These are phyloP conservation scores for Plagodis pulveraria DNA, from an alignment of 2,888 invertebrate genomes.

Conservation along the genomic window DNA sequence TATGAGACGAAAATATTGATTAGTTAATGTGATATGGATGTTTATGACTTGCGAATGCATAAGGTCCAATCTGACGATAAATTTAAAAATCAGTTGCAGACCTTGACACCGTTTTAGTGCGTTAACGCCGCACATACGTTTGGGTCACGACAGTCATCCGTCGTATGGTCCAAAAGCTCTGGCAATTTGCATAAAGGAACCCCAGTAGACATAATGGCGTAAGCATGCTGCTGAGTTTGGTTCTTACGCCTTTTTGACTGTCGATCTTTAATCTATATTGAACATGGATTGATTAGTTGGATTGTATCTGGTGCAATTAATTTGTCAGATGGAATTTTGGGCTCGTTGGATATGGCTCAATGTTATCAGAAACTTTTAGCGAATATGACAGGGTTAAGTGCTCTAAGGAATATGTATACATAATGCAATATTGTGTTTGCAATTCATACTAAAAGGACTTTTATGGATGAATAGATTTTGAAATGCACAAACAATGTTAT, in stretches of 20 bases:
- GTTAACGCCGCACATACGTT: conserved; percentile 54
- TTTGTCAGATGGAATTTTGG: conserved; percentile 22
- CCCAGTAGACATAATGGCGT: conserved; percentile 15
- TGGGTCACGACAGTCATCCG: conserved; percentile 32
- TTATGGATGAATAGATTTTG: too few relatives aligned
- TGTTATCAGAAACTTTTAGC: conserved; percentile 10
- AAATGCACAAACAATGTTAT: too few relatives aligned
- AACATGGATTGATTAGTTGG: conserved; percentile 21
- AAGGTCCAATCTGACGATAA: conserved; percentile 49
- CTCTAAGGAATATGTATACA: neutral
- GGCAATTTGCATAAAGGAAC: conserved; percentile 34
- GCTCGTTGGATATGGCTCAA: conserved; percentile 14
- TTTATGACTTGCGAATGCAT: conserved; percentile 28
- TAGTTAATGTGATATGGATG: conserved; percentile 25
- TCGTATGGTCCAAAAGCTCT: conserved; percentile 37
- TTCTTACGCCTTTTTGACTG: neutral
- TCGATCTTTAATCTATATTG: conserved; percentile 1
- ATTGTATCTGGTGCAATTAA: conserved; percentile 25
- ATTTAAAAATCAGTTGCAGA: conserved; percentile 74
- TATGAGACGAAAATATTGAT: neutral
- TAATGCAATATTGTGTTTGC: too few relatives aligned
- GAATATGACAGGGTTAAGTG: conserved; percentile 1
- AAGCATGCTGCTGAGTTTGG: neutral
- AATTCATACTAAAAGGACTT: too few relatives aligned
- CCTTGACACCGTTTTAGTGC: conserved; percentile 73